Conservation (phyloP, 2,797 vertebrate species). For the Hemitrygon akajei region DNA sequence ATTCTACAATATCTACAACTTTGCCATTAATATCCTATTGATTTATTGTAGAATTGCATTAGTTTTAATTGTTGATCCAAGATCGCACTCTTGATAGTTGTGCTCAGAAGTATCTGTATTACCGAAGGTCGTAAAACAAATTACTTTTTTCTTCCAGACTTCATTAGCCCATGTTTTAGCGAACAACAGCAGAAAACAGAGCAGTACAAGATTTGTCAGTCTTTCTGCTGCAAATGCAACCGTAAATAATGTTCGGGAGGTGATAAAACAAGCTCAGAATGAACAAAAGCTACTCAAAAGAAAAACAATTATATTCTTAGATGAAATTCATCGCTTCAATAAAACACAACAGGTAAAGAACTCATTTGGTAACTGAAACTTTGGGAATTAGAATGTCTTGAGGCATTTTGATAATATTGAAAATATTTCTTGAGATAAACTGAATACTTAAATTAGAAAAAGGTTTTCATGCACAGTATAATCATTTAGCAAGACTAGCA, state of each 20-base stretch:
- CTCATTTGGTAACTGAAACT: background rate
- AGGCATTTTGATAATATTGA: background rate
- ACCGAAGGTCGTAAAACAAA: background rate
- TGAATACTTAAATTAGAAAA: background rate
- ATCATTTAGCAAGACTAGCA: background rate
- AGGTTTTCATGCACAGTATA: background rate
- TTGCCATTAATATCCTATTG: background rate
- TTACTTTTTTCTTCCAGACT: slow-evolving; percentile 64
- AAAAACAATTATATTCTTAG: slow-evolving; percentile 91
- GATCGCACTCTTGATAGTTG: background rate
- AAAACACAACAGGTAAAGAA: slow-evolving; percentile 85
- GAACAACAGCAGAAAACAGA: slow-evolving; percentile 72
- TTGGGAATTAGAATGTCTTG: background rate
- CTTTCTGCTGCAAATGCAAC: slow-evolving; percentile 85
- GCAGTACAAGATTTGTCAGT: slow-evolving; percentile 71
- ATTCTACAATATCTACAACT: background rate
- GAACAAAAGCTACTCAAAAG: slow-evolving; percentile 87
- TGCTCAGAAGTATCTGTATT: background rate
- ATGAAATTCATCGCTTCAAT: slow-evolving; percentile 97
- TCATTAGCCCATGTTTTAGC: slow-evolving; percentile 91
- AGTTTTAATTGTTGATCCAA: background rate
- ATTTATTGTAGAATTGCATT: background rate
- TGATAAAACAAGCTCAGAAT: slow-evolving; percentile 91
- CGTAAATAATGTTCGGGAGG: slow-evolving; percentile 79
- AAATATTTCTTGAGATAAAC: background rate